phyloP scores from a whole-genome alignment of 1,140 invertebrate species.

The Penaeus japonicus region DNA sequence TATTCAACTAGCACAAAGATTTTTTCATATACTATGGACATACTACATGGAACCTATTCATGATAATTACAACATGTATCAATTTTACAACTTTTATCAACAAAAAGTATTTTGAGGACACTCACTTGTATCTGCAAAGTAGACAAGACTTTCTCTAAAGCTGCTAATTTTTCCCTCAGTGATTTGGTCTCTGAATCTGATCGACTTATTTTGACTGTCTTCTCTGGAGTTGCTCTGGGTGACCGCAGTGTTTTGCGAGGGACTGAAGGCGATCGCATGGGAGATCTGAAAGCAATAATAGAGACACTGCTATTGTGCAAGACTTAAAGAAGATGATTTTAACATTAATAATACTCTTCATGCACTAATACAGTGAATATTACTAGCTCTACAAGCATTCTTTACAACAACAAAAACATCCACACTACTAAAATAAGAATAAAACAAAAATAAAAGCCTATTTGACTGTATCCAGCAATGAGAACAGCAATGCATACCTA shows the following conservation, averaged over 20 bases:
- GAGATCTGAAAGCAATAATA: slow-evolving; percentile 20
- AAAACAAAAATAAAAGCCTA: neutral
- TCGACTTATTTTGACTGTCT: slow-evolving; percentile 26
- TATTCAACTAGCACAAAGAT: too few species aligned
- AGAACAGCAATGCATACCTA: neutral
- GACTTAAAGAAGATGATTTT: neutral
- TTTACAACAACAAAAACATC: too few species aligned
- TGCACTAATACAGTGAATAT: too few species aligned
- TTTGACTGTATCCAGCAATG: too few species aligned
- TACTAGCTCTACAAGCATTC: too few species aligned
- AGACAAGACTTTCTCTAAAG: slow-evolving; percentile 38
- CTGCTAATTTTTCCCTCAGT: slow-evolving; percentile 26
- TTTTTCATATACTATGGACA: too few species aligned
- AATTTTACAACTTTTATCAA: too few species aligned
- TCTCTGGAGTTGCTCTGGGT: slow-evolving; percentile 41
- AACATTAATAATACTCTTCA: too few species aligned
- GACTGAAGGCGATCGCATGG: slow-evolving; percentile 42
- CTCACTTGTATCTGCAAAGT: slow-evolving; percentile 43
- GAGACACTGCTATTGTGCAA: neutral
- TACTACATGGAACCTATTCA: too few species aligned
- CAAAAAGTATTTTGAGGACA: too few species aligned
- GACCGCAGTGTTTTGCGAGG: slow-evolving; percentile 30
- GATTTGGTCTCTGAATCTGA: slow-evolving; percentile 49
- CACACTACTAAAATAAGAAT: neutral
- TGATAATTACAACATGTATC: too few species aligned